Evolutionary conservation across 1,140 invertebrate species (phyloP), one percentile per base, ranked within the genome.

Genomic region (Zophobas atratus): DNA sequence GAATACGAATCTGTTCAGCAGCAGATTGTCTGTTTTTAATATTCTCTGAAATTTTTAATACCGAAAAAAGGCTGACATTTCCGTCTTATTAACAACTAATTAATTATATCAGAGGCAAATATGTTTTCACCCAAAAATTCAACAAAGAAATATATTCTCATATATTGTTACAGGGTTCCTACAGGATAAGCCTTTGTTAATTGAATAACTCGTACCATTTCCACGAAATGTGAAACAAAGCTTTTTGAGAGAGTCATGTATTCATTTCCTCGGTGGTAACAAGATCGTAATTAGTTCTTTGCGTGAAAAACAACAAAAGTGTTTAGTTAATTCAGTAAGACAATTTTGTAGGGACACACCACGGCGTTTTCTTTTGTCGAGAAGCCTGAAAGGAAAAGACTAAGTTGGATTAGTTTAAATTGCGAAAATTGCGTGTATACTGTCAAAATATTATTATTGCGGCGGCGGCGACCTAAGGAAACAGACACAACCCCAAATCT

Each of bases 371-470:
- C 57, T 63, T 63, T 63, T 36, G 36, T 56, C 34, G 43, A 46
- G 3, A 46, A 46, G 43, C 6, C 49, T 38, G 57, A 63, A 63
- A 63, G 57, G 57, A 63, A 63, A 51, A 51, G 49, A 51, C 49
- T 51, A 51, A 51, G 49, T 51, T 51, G 49, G 57, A 63, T 63
- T 63, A 63, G 35, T 39, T 36, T 36, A 63, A 63, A 63, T 63
- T 63, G 38, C 38, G 38, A 63, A 63, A 63, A 63, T 63, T 67
- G 60, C 38, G 36, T 43, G 60, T 67, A 20, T 67, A n/a, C 39
- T 43, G 38, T 67, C 60, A 67, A 67, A 67, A 67, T 67, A 67
- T 67, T 67, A 39, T 67, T 43, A 67, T 43, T 43, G 60, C 57
- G 57, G 39, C 35, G 38, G 36, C 57, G 34, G 39, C 57, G 32